Evolutionary conservation across 2,888 invertebrate species (phyloP), one percentile per base, ranked within the genome.

Genomic region (Chloroclysta siterata): DNA sequence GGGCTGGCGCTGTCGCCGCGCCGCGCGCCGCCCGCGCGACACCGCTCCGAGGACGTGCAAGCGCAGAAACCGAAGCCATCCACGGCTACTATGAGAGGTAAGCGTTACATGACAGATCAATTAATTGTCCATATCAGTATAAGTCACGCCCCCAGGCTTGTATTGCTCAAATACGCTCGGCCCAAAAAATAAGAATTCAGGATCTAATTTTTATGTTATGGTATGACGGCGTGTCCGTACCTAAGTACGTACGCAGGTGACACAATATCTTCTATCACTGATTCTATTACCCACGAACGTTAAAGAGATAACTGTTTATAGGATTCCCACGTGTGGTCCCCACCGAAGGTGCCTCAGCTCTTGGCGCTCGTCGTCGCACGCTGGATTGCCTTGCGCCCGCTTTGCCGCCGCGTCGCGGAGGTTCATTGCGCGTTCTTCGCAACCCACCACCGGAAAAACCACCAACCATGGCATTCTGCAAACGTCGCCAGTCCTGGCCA

Each of bases 401-500:
- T 10, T 85, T 90, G 0, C 84, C 90, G 0, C 87, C 87, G 0
- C 89, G 93, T 28, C 89, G 95, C 6, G 94, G 94, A 0, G 94
- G 95, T 15, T 95, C 95, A 0, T 90, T 95, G 72, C 93, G 95
- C 5, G 94, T 94, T 60, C 93, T 95, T 7, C 92, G 94, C 63
- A 64, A 70, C 48, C 72, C 69, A 10, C 54, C 95, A 10, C 94
- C 94, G 11, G 95, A 95, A 76, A 94, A 95, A 58, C 95, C 95
- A 54, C 95, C 95, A 10, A 94, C 95, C 39, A 94, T 96, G 85
- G 95, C 95, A 53, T 97, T 97, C 82, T 97, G 97, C 85, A 95
- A 95, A 72, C 93, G 97, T 55, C 94, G 97, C 52, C 94, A 95
- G 41, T 97, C 97, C 41, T 97, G 97, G 97, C 97, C 97, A 8